A percentile compares a stretch with the other conserved stretches of the same genome.
Conservation (phyloP, 1,140 invertebrate species). For the Dendroctonus valens region DNA sequence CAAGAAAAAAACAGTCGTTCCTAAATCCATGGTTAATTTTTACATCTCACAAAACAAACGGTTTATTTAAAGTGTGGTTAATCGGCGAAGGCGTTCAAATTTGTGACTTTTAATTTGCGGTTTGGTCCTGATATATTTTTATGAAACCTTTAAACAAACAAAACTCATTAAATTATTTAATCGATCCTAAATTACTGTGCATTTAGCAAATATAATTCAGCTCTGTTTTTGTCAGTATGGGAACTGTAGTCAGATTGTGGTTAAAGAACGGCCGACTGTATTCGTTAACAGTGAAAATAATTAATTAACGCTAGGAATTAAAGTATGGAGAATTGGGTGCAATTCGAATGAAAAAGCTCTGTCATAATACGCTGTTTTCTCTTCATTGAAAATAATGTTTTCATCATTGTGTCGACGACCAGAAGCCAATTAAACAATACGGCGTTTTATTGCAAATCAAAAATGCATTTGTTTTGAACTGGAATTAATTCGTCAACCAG, state of each 20-base stretch:
- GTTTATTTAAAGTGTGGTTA: constrained; percentile 12
- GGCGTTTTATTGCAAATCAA: too few species aligned
- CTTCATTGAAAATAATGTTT: too few species aligned
- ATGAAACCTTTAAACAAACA: constrained; percentile 16
- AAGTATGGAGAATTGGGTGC: constrained; percentile 9
- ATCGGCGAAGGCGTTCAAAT: constrained; percentile 7
- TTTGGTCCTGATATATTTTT: constrained; percentile 13
- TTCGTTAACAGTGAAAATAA: constrained; percentile 16
- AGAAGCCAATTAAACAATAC: too few species aligned
- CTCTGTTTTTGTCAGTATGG: constrained; percentile 12
- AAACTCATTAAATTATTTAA: constrained; percentile 25
- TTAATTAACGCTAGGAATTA: constrained; percentile 21
- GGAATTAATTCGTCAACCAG: too few species aligned
- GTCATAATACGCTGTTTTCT: constrained; percentile 2
- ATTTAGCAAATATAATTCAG: constrained; percentile 11
- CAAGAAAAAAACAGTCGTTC: constrained; percentile 3
- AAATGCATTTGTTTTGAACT: too few species aligned
- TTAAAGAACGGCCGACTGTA: constrained; percentile 7
- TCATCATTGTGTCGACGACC: too few species aligned
- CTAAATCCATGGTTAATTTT: constrained; percentile 1
- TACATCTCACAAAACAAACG: constrained; percentile 8
- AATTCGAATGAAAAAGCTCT: constrained; percentile 2
- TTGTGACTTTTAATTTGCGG: constrained; percentile 23
- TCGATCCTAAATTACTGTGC: constrained; percentile 12
- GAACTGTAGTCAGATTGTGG: constrained; percentile 6